A percentile compares a stretch with the other conserved stretches of the same genome.
Evolutionary conservation across 2,888 invertebrate species (phyloP).

Genomic region (Zygothrica quintamaculata): DNA sequence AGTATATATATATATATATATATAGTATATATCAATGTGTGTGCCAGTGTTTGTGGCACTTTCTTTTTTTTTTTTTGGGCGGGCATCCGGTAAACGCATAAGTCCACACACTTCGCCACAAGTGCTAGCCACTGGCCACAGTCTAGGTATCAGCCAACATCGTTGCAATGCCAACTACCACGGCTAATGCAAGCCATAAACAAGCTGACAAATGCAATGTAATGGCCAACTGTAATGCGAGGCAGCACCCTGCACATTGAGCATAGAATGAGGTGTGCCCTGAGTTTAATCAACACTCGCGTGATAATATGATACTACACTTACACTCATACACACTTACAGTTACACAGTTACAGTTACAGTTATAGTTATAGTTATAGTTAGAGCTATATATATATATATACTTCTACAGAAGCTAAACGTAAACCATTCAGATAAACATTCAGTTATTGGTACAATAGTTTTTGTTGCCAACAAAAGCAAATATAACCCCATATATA

Average conservation of each 20-base stretch:
- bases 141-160: no score
- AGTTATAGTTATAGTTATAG: no score
- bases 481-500: conserved; percentile 7
- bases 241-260: no score
- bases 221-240: not conserved
- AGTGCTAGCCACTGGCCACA: conserved; percentile 8
- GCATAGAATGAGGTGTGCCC: conserved; percentile 25
- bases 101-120: conserved; percentile 25
- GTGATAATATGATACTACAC: conserved; percentile 5
- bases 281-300: conserved; percentile 28
- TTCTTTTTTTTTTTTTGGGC: no score
- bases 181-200: conserved; percentile 60
- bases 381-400: no score
- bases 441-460: not conserved
- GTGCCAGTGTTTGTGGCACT: conserved; percentile 13
- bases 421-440: not conserved
- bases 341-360: conserved; percentile 8
- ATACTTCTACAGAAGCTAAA: no score
- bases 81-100: conserved; percentile 34
- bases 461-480: not conserved
- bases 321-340: not conserved
- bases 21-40: conserved; percentile 4
- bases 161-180: conserved; percentile 31
- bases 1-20: conserved; percentile 3
- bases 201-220: conserved; percentile 61